Conservation (phyloP, 2,113 vertebrate species). For the Apistogramma diplotaenia region DNA sequence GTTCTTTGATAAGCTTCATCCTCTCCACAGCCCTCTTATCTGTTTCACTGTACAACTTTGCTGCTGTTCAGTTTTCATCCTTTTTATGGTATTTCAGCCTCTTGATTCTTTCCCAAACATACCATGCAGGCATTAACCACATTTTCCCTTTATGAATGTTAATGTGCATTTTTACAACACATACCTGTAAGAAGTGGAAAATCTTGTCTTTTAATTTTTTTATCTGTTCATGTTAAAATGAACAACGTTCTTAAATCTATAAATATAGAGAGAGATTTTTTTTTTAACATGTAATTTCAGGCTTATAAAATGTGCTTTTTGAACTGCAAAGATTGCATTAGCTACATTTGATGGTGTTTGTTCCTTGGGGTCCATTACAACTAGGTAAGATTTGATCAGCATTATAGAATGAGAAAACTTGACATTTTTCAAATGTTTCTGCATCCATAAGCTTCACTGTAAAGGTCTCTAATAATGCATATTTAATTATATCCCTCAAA, state of each 20-base stretch:
- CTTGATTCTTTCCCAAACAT: neutral
- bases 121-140: neutral
- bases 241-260: conserved; percentile 20
- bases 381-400: neutral
- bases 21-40: conserved; percentile 8
- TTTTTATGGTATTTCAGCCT: neutral
- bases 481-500: conserved; percentile 57
- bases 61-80: neutral
- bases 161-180: neutral
- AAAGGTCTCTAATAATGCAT: conserved; percentile 59
- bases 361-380: conserved; percentile 32
- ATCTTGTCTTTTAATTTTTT: conserved; percentile 15
- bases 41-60: conserved; percentile 12
- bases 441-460: conserved; percentile 29
- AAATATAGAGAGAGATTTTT: too few relatives aligned
- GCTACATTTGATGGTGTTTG: neutral
- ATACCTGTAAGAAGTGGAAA: neutral
- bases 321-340: conserved; percentile 7
- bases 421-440: conserved; percentile 62
- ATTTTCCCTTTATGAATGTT: neutral
- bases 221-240: neutral
- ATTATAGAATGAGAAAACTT: conserved; percentile 29
- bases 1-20: conserved; percentile 38
- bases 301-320: conserved; percentile 2
- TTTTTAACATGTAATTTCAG: too few relatives aligned